Conservation (phyloP, 2,797 vertebrate species). For the Lepus townsendii region DNA sequence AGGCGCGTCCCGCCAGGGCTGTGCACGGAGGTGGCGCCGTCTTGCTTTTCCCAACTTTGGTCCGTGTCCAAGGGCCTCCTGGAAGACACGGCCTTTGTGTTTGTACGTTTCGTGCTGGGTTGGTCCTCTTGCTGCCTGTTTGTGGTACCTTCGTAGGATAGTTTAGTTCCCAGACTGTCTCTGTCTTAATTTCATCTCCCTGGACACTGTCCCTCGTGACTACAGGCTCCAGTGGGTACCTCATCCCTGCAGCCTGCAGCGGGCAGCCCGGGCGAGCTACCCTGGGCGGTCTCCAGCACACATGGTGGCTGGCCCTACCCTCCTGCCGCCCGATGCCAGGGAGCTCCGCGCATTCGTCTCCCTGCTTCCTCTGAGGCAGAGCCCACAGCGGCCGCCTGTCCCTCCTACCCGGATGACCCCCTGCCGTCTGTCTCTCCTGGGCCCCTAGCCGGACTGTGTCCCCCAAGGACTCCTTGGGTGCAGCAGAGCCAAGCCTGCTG, state of each 20-base stretch:
- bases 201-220: constrained; percentile 70
- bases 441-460: not conserved
- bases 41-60: constrained; percentile 83
- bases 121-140: constrained; percentile 90
- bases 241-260: not conserved
- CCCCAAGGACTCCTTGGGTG: not conserved
- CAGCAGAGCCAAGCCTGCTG: not conserved
- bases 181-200: constrained; percentile 86
- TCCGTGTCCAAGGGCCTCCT: constrained; percentile 82
- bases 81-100: constrained; percentile 88
- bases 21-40: constrained; percentile 74
- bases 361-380: constrained; percentile 48
- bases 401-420: not conserved
- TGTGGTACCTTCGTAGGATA: constrained; percentile 90
- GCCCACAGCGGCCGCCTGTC: not conserved
- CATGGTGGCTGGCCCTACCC: constrained; percentile 25
- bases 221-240: not conserved
- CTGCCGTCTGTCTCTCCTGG: not conserved
- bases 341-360: not conserved
- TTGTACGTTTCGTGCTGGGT: constrained; percentile 89
- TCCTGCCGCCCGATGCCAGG: not conserved
- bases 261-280: not conserved
- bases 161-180: constrained; percentile 87
- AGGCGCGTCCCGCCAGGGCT: constrained; percentile 64
- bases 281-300: not conserved